Evolutionary conservation across 2,888 invertebrate genomes (phyloP).

Genomic region (Heliconius hortense): DNA sequence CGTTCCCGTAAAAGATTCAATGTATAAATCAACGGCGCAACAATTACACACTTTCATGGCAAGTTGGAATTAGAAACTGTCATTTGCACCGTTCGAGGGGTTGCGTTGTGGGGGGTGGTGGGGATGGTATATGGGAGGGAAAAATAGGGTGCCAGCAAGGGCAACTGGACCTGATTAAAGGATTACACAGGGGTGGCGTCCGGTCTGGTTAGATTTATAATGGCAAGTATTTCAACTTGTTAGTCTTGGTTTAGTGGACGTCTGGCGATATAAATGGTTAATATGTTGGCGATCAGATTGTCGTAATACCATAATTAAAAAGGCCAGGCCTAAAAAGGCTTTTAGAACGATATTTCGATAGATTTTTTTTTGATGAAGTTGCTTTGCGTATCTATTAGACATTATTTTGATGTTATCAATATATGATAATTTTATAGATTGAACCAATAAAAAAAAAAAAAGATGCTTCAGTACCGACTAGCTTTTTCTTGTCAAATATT

Average conservation of each 20-base stretch:
- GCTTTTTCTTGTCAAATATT: too few species aligned
- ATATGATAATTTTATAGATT: neutral
- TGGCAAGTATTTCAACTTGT: slow-evolving; percentile 78
- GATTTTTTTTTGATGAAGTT: neutral
- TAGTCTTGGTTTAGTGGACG: slow-evolving; percentile 57
- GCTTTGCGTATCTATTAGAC: neutral
- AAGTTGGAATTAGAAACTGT: slow-evolving; percentile 83
- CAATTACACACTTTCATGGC: slow-evolving; percentile 83
- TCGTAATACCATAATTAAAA: neutral
- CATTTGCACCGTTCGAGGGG: slow-evolving; percentile 81
- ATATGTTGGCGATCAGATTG: neutral
- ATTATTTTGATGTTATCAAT: neutral
- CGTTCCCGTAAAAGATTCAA: slow-evolving; percentile 70
- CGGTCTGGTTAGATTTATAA: slow-evolving; percentile 81
- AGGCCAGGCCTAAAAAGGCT: too few species aligned
- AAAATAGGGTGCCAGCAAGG: slow-evolving; percentile 79
- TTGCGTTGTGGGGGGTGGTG: slow-evolving; percentile 49
- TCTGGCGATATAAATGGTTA: slow-evolving; percentile 20
- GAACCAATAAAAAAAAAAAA: neutral
- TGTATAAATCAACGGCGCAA: slow-evolving; percentile 81
- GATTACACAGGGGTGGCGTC: slow-evolving; percentile 78
- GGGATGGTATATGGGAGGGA: slow-evolving; percentile 67
- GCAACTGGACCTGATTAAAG: slow-evolving; percentile 81
- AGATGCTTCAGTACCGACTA: too few species aligned
- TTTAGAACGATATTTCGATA: too few species aligned